phyloP scores from a whole-genome alignment of 2,113 vertebrate genomes.

The Rhodinocichla rosea region DNA sequence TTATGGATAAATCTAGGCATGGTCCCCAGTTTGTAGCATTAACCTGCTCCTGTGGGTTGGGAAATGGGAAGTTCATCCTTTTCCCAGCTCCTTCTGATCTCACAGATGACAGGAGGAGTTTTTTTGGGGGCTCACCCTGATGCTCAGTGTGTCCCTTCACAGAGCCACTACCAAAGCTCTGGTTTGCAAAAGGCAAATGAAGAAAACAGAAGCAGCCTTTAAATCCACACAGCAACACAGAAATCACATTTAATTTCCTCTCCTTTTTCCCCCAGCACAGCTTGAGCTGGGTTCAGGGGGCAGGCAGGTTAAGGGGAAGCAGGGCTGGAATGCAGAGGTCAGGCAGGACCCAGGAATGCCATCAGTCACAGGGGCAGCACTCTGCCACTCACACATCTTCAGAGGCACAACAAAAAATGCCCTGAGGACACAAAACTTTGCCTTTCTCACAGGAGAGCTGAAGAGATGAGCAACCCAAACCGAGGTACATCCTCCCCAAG shows the following conservation, averaged over 20 bases:
- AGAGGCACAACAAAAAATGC: conserved; percentile 14
- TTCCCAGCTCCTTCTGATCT: not conserved
- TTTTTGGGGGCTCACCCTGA: not conserved
- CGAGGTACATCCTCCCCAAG: not conserved
- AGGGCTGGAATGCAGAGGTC: conserved; percentile 38
- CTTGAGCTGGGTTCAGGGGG: not conserved
- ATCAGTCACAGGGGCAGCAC: conserved; percentile 47
- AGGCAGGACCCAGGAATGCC: conserved; percentile 26
- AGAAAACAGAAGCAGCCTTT: not conserved
- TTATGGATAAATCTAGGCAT: not conserved
- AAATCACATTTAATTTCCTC: not conserved
- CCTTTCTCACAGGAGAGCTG: not conserved
- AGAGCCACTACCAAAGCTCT: not conserved
- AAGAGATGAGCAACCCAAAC: not conserved
- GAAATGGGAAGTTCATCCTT: not conserved
- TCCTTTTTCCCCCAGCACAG: not conserved
- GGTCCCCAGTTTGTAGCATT: not conserved
- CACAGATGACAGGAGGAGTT: not conserved
- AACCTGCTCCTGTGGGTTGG: not conserved
- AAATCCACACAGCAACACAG: not conserved
- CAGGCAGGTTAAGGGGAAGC: conserved; percentile 37
- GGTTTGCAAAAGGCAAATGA: not conserved
- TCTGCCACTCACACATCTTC: not conserved
- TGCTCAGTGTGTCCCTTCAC: not conserved
- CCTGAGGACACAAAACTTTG: conserved; percentile 8